Conservation (phyloP, 2,797 vertebrate genomes). For the Anomalospiza imberbis region DNA sequence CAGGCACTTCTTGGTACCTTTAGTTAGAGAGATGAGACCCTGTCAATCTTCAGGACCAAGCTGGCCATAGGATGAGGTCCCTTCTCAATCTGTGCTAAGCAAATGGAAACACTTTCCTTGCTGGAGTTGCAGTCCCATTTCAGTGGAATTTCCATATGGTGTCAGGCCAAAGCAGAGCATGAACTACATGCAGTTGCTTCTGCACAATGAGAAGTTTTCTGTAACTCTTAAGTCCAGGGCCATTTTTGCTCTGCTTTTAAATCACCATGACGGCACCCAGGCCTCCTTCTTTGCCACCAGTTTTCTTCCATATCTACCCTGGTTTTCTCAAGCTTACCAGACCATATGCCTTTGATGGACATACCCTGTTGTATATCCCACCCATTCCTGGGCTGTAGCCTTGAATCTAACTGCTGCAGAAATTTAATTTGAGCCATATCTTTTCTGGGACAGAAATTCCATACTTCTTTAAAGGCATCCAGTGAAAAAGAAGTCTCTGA, state of each 20-base stretch:
- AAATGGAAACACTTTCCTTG: neutral
- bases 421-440: neutral
- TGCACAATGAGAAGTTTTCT: neutral
- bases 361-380: neutral
- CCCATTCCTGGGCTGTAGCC: neutral
- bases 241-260: neutral
- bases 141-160: neutral
- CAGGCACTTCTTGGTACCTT: neutral
- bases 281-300: neutral
- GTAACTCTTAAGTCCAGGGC: neutral
- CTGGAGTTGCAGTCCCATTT: neutral
- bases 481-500: neutral
- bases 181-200: rapidly evolving
- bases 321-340: neutral
- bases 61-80: neutral
- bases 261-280: neutral
- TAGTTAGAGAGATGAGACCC: neutral
- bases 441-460: neutral
- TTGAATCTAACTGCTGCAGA: neutral
- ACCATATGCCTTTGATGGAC: neutral
- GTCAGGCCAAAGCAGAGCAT: neutral
- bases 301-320: neutral
- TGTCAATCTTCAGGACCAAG: neutral
- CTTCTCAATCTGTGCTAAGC: neutral
- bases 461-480: neutral